phyloP scores from a whole-genome alignment of 2,888 invertebrate genomes.

The Coelinius sp. region DNA sequence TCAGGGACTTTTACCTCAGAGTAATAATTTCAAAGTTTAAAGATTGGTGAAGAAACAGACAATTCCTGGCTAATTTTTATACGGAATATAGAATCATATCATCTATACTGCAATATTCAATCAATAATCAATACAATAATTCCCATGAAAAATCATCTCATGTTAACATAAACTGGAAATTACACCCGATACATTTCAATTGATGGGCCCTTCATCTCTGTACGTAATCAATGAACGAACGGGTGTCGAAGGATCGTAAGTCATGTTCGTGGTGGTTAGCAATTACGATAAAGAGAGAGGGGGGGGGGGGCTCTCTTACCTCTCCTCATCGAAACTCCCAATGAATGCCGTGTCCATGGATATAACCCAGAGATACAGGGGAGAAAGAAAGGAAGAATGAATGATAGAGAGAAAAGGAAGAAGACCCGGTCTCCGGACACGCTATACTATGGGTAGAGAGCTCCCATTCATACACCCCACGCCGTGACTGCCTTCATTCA shows the following conservation, averaged over 20 bases:
- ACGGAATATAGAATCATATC: too few relatives aligned
- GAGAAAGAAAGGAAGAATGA: constrained; percentile 19
- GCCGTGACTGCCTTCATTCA: constrained; percentile 59
- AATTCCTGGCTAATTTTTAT: too few relatives aligned
- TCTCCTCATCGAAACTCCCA: constrained; percentile 22
- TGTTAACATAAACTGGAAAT: background rate
- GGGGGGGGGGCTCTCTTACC: constrained; percentile 24
- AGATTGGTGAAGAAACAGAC: too few relatives aligned
- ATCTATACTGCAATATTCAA: too few relatives aligned
- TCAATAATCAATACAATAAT: background rate
- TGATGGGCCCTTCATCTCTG: constrained; percentile 3
- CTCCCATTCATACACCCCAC: constrained; percentile 60
- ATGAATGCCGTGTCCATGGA: constrained; percentile 27
- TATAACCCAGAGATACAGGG: background rate
- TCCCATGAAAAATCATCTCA: background rate
- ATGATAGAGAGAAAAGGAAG: constrained; percentile 28
- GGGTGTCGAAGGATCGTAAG: constrained; percentile 46
- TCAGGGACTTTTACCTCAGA: too few relatives aligned
- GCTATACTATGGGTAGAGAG: constrained; percentile 46
- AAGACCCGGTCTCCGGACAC: constrained; percentile 56
- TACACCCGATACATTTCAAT: constrained; percentile 15
- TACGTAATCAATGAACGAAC: constrained; percentile 24
- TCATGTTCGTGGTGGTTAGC: constrained; percentile 45
- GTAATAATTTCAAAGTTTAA: too few relatives aligned
- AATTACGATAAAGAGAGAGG: constrained; percentile 41